Evolutionary conservation across 2,888 invertebrate species (phyloP).

Genomic region (Hybos culiciformis): DNA sequence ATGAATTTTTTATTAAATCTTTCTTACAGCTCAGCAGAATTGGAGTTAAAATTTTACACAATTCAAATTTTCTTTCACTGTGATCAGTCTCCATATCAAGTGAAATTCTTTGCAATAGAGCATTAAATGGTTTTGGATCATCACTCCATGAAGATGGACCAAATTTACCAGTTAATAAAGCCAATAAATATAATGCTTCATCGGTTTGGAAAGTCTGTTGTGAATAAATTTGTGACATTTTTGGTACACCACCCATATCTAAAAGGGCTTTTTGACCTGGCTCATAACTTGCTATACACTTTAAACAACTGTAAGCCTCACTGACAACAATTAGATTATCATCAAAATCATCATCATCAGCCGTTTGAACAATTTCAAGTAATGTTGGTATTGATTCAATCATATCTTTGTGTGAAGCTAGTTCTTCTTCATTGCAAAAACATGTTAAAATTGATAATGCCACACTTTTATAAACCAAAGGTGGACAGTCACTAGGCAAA

Average conservation of each 20-base stretch:
- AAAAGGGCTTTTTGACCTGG: constrained; percentile 69
- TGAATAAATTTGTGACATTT: constrained; percentile 74
- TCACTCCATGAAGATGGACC: constrained; percentile 64
- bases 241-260: constrained; percentile 61
- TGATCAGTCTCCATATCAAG: constrained; percentile 81
- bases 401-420: constrained; percentile 73
- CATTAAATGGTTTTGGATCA: constrained; percentile 66
- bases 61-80: constrained; percentile 77
- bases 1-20: constrained; percentile 46
- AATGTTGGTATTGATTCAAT: constrained; percentile 69
- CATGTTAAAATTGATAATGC: constrained; percentile 76
- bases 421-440: constrained; percentile 67
- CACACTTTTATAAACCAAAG: constrained; percentile 80
- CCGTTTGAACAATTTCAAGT: constrained; percentile 68
- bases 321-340: constrained; percentile 76
- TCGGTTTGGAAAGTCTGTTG: constrained; percentile 83
- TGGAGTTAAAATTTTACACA: constrained; percentile 65
- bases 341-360: constrained; percentile 72
- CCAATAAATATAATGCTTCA: constrained; percentile 69
- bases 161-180: constrained; percentile 56
- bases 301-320: constrained; percentile 72
- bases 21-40: constrained; percentile 60
- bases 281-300: constrained; percentile 63
- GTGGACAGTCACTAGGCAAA: constrained; percentile 76
- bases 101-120: constrained; percentile 67